Evolutionary conservation across 2,797 vertebrate species (phyloP), one percentile per base, ranked within the genome.

Genomic region (Pangasius macronema): DNA sequence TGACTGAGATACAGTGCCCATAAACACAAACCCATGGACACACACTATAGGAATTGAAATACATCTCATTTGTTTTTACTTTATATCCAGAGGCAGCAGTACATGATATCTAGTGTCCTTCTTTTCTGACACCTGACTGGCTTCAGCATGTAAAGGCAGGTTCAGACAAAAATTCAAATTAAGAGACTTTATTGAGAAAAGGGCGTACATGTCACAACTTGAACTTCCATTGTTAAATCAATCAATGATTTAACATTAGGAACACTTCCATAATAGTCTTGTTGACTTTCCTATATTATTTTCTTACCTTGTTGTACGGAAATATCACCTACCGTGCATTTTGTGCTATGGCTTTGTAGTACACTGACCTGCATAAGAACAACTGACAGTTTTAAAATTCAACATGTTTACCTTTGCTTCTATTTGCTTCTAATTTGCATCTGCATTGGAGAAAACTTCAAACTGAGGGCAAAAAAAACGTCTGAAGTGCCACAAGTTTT

Each of bases 141-240:
- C 36, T 81, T 70, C 39, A 80, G 30, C 72, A 42, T 82, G 14
- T 79, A 68, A 30, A 81, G 55, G 39, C 79, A 86, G 86, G 76
- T 65, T 51, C 30, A 27, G 30, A 57, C 86, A 87, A 83, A 75
- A 72, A 63, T 61, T 33, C 16, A 13, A 30, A 70, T 82, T 72
- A 59, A 72, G 27, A 82, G 13, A 86, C 39, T 73, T 61, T 82
- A 86, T 82, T 81, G 57, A 72, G 27, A 73, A 72, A 30, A 82
- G 39, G 14, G 39, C 22, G 68, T 68, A 18, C 18, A 72, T 72
- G 53, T 82, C 30, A 72, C 22, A n/a, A 42, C 42, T 14, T 16
- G 3, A 27, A 53, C 61, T 39, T 46, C 53, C 75, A 51, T 24
- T 82, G 57, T 82, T 86, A 61, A 86, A 82, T 72, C 59, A 73